Percentiles rank a stretch among this genome's conserved stretches.
Evolutionary conservation across 2,113 vertebrate species (phyloP).

Genomic region (Arizona elegans): DNA sequence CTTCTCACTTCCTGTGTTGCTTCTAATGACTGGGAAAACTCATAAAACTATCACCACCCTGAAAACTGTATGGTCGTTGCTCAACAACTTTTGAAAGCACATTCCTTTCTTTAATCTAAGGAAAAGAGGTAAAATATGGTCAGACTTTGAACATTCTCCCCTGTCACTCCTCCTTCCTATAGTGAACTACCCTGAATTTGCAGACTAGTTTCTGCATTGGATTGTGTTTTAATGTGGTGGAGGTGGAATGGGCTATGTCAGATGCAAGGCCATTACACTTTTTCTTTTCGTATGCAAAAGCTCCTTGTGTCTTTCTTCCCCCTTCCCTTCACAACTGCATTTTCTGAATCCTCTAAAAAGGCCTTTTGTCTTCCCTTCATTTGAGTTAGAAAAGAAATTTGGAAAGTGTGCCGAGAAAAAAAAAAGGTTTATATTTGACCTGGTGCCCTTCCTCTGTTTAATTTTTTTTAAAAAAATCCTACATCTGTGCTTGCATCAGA

Average conservation of each 20-base stretch:
- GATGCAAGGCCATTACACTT: neutral
- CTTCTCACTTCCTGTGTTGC: conserved; percentile 20
- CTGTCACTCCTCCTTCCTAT: neutral
- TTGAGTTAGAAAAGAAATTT: conserved; percentile 52
- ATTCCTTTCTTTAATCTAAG: conserved; percentile 37
- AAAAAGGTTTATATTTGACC: conserved; percentile 67
- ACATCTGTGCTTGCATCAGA: conserved; percentile 69
- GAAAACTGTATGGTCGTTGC: neutral
- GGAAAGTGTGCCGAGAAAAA: conserved; percentile 61
- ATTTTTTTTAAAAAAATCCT: conserved; percentile 38
- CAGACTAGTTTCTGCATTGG: neutral
- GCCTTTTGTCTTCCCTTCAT: conserved; percentile 27
- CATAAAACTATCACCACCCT: conserved; percentile 36
- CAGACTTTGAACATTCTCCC: conserved; percentile 3
- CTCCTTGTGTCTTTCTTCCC: neutral
- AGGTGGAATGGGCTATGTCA: neutral
- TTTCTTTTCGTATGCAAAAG: neutral
- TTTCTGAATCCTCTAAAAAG: neutral
- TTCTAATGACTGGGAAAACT: conserved; percentile 27
- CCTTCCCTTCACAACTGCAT: neutral
- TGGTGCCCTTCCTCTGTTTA: conserved; percentile 54
- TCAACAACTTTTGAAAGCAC: conserved; percentile 18
- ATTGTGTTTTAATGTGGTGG: neutral
- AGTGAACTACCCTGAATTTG: neutral
- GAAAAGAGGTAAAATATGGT: conserved; percentile 18